Base-by-base conservation (phyloP, 2,113 vertebrate species). In the Callospermophilus lateralis region DNA sequence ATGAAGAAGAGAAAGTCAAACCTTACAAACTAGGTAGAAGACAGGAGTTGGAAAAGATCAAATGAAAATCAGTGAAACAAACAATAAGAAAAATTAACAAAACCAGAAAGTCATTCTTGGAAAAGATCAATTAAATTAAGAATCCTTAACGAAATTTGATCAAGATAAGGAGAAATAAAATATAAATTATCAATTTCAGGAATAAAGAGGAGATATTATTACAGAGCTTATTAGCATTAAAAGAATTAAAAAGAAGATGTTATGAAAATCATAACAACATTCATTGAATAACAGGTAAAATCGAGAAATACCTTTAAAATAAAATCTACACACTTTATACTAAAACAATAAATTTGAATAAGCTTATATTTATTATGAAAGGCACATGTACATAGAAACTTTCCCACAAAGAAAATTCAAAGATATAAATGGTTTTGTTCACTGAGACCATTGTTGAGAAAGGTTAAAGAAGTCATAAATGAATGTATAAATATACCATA, bases 131-230 rank as follows among this genome's bases (percentile, higher is more conserved):
- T 65, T 53, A 80, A 88, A 63, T 42, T 88, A 28, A 81, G 39
- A 89, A 81, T 12, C 28, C 20, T 70, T 34, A 81, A 63, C 34
- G 81, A 89, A 94, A 81, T n/a, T 39, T 13, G 20, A 58, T 74
- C n/a, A 37, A 80, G 67, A 88, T 65, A 42, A 80, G 72, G 79
- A 80, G 39, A 88, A 74, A 93, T 24, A 73, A 80, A 88, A 88
- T 28, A 61, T 19, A 51, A 73, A 73, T 11, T 19, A 80, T 26
- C 39, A 63, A 81, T 81, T 88, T 55, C 22, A 91, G 30, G 61
- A 72, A 48, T 48, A 63, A 73, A 94, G 32, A 61, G 8, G 17
- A 28, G 61, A 63, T 63, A 63, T 63, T 63, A 63, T 63, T 24
- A 63, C 24, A 63, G 61, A 10, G 24, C 61, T 63, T 63, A 26